Percentiles rank a stretch among this genome's conserved stretches.
phyloP scores from a whole-genome alignment of 2,113 vertebrate genomes.

The Tragelaphus buxtoni region DNA sequence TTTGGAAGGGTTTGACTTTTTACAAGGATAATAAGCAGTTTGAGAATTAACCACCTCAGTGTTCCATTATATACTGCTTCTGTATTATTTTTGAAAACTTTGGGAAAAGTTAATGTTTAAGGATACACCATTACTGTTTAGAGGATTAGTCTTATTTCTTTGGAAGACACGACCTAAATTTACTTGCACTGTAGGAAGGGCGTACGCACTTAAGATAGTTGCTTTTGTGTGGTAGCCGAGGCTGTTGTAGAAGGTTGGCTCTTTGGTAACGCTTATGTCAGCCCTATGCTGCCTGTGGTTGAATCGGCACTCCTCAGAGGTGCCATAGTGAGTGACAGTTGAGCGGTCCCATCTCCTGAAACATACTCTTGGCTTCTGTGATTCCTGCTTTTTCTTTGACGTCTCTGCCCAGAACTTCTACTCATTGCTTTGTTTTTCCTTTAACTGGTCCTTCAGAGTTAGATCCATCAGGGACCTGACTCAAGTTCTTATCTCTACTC shows the following conservation, averaged over 20 bases:
- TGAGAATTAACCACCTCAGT: neutral
- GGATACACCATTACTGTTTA: neutral
- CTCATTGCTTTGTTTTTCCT: neutral
- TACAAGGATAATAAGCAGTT: neutral
- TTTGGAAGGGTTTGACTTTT: slow-evolving; percentile 22
- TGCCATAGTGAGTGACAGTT: neutral
- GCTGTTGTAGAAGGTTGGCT: neutral
- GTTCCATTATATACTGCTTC: neutral
- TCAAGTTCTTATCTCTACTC: neutral
- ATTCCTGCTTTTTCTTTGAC: neutral
- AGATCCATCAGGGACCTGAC: neutral
- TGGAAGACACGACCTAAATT: neutral
- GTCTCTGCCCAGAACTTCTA: neutral
- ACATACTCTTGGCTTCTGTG: neutral
- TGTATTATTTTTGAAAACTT: neutral
- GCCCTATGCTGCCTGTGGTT: neutral
- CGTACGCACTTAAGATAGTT: neutral
- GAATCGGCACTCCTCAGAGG: neutral
- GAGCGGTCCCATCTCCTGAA: neutral
- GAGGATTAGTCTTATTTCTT: neutral
- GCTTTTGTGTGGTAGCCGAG: neutral
- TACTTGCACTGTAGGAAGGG: neutral
- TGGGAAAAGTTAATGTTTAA: neutral
- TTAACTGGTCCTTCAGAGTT: neutral
- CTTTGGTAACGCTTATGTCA: neutral